Evolutionary conservation across 2,797 vertebrate species (phyloP), one percentile per base, ranked within the genome.

Genomic region (Sparidentex hasta): DNA sequence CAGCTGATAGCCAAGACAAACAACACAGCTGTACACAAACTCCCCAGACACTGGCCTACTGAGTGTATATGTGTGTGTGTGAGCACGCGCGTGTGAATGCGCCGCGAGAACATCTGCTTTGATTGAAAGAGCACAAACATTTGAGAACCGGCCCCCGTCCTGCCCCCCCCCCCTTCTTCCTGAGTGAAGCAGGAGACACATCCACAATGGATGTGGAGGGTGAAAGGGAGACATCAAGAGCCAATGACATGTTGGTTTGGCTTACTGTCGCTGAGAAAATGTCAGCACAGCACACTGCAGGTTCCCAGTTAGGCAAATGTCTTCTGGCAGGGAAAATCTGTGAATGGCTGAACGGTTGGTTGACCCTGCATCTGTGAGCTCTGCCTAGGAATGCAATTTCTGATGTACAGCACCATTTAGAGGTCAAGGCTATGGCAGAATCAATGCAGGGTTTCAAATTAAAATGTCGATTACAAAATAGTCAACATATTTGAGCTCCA

Each of bases 81-180:
- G 59, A n/a, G 47, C 46, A 51, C 67, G 67, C 18, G 52, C 17
- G 41, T 57, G 33, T 59, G 71, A 38, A 63, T 58, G 74, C 52
- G 62, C 54, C 54, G 27, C 11, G 61, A 81, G 76, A 90, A 88
- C 85, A 87, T 78, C 77, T 85, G 82, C 87, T 84, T 80, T 68
- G 83, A 85, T n/a, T 80, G 69, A 90, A 83, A 85, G 73, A 88
- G 82, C 71, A 56, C 71, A 86, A 77, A 80, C 77, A 88, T 88
- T 88, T 83, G 83, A 90, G 76, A 80, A 84, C 68, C 91, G 78
- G 76, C 89, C 82, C 78, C 72, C 74, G 14, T 81, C 85, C 90
- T 93, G 92, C 91, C 94, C 92, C 90, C 88, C 87, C 88, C 91
- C 92, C 92, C 83, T 89, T 88, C n/a, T n/a, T 65, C 70, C 81